phyloP scores from a whole-genome alignment of 35 echinoderm and acorn worm genomes.

The Heliocidaris erythrogramma region DNA sequence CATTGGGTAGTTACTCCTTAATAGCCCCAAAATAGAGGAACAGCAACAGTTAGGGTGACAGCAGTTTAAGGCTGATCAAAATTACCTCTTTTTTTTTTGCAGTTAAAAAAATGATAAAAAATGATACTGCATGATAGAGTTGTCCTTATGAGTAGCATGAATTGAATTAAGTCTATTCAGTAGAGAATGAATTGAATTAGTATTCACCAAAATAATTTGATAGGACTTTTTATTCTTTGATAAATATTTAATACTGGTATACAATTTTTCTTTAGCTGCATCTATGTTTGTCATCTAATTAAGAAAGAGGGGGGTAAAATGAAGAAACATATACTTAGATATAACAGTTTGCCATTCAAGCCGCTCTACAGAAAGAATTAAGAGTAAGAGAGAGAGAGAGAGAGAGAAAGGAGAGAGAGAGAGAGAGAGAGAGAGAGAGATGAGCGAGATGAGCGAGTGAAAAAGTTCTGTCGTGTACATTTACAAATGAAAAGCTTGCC shows the following conservation, averaged over 20 bases:
- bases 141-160: neutral
- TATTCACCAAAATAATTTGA: neutral
- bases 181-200: neutral
- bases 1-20: no score
- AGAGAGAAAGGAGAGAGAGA: neutral
- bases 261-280: neutral
- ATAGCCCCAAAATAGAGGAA: no score
- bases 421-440: no score
- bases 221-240: neutral
- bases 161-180: neutral
- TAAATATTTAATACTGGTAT: neutral
- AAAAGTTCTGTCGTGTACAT: slow-evolving; percentile 1
- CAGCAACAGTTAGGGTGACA: no score
- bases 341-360: neutral
- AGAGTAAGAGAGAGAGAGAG: neutral
- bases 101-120: neutral
- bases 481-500: neutral
- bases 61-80: no score
- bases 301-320: neutral
- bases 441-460: neutral
- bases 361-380: neutral
- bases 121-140: neutral
- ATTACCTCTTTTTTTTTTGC: no score
- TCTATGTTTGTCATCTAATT: neutral
- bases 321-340: neutral